A percentile compares a stretch with the other conserved stretches of the same genome.
These are phyloP conservation scores for Lichenostomus cassidix DNA, from an alignment of 2,113 vertebrate genomes.

Conservation along the genomic window DNA sequence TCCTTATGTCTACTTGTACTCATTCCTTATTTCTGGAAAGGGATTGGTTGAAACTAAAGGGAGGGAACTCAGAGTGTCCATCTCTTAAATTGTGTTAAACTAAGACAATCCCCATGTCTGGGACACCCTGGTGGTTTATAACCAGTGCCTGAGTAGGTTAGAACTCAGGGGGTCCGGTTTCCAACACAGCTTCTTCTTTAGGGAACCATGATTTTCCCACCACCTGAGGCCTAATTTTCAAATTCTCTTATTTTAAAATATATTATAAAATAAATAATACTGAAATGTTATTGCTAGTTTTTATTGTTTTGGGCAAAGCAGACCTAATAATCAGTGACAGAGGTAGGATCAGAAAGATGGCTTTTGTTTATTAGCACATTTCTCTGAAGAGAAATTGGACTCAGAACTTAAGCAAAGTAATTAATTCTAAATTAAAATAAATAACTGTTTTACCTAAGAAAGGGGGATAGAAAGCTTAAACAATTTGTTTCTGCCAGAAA, in stretches of 20 bases:
- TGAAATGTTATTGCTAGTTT: background rate
- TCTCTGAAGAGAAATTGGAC: background rate
- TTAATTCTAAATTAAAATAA: constrained; percentile 49
- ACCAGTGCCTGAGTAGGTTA: background rate
- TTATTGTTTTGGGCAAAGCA: constrained; percentile 13
- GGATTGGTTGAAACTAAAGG: background rate
- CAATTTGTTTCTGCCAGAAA: background rate
- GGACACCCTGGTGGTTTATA: background rate
- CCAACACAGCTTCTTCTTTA: background rate
- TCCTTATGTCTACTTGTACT: background rate
- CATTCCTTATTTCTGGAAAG: background rate
- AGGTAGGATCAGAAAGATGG: background rate
- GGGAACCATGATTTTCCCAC: background rate
- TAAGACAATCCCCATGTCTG: fast-evolving
- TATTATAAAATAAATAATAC: background rate
- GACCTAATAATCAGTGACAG: constrained; percentile 10
- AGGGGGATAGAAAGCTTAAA: background rate
- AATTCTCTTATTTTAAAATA: background rate
- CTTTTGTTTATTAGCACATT: background rate
- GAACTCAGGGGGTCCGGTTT: background rate
- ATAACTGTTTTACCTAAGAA: constrained; percentile 28
- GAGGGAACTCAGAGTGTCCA: no score
- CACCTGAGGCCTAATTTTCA: background rate
- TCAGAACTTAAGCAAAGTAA: constrained; percentile 9
- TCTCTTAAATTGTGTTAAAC: background rate